Percentiles rank a stretch among this genome's conserved stretches.
Evolutionary conservation across 2,797 vertebrate genomes (phyloP).

Genomic region (Bradypodion pumilum): DNA sequence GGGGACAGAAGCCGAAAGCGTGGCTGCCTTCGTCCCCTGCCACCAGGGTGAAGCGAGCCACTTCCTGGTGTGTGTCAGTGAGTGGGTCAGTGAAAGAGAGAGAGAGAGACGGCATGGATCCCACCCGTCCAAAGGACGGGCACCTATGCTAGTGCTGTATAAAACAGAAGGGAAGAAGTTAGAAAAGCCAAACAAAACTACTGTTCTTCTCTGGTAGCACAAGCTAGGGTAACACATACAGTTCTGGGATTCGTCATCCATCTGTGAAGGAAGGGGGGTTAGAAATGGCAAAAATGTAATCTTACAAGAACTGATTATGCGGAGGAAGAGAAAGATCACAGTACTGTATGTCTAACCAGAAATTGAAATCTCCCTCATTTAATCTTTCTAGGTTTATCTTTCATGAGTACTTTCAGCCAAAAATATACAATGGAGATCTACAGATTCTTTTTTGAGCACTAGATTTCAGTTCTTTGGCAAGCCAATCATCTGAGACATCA

Average conservation of each 20-base stretch:
- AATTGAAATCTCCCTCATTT: slow-evolving; percentile 28
- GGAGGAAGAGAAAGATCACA: slow-evolving; percentile 4
- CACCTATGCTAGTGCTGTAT: too few species aligned
- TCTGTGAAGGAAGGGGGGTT: neutral
- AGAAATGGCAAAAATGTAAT: slow-evolving; percentile 24
- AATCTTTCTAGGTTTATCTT: slow-evolving; percentile 34
- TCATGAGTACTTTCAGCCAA: slow-evolving; percentile 4
- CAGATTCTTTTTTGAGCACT: slow-evolving; percentile 3
- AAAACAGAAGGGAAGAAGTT: neutral
- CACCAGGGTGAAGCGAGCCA: too few species aligned
- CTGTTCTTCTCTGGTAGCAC: neutral
- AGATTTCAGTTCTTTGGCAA: slow-evolving; percentile 7
- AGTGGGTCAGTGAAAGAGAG: too few species aligned
- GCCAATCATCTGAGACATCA: slow-evolving; percentile 18
- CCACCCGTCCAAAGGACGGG: too few species aligned
- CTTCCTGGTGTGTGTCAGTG: too few species aligned
- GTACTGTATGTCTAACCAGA: slow-evolving; percentile 2
- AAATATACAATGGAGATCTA: slow-evolving; percentile 13
- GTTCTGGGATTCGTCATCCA: neutral
- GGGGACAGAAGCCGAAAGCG: too few species aligned
- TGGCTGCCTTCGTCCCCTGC: too few species aligned
- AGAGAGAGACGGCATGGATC: too few species aligned
- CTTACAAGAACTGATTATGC: slow-evolving; percentile 20
- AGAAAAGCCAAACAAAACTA: neutral
- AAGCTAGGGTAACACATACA: neutral